phyloP scores from a whole-genome alignment of 2,797 vertebrate genomes.

The Schizothorax lantsangensis region DNA sequence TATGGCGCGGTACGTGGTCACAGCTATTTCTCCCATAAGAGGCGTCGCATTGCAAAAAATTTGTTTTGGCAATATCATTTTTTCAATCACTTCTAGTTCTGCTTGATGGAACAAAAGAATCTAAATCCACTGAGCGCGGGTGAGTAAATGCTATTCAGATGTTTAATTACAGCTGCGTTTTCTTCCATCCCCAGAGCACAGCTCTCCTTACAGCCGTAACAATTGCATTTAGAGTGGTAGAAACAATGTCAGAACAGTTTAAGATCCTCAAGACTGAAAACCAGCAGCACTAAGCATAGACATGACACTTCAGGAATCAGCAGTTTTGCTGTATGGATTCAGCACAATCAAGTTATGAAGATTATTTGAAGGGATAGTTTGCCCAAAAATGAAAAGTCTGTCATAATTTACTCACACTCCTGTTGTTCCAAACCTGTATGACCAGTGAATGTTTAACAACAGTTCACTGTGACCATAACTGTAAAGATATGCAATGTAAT shows the following conservation, averaged over 20 bases:
- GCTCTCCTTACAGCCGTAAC: conserved; percentile 36
- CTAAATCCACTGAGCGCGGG: conserved; percentile 41
- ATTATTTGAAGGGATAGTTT: not conserved
- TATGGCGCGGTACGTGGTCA: not conserved
- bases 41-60: conserved; percentile 58
- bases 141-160: conserved; percentile 57
- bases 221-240: conserved; percentile 29
- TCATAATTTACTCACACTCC: not conserved
- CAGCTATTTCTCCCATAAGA: conserved; percentile 54
- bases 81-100: conserved; percentile 68
- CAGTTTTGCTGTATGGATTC: not conserved
- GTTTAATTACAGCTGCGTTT: conserved; percentile 50
- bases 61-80: conserved; percentile 69
- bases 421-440: not conserved
- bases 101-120: conserved; percentile 63
- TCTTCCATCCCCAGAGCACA: conserved; percentile 27
- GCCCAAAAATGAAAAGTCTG: not conserved
- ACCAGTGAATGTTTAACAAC: not conserved
- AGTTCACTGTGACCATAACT: not conserved
- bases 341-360: not conserved
- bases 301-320: conserved; percentile 24
- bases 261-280: conserved; percentile 23
- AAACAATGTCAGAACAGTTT: conserved; percentile 44
- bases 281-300: not conserved
- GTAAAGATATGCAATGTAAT: not conserved